Conservation (phyloP, 2,113 vertebrate species). For the Chinchilla lanigera region DNA sequence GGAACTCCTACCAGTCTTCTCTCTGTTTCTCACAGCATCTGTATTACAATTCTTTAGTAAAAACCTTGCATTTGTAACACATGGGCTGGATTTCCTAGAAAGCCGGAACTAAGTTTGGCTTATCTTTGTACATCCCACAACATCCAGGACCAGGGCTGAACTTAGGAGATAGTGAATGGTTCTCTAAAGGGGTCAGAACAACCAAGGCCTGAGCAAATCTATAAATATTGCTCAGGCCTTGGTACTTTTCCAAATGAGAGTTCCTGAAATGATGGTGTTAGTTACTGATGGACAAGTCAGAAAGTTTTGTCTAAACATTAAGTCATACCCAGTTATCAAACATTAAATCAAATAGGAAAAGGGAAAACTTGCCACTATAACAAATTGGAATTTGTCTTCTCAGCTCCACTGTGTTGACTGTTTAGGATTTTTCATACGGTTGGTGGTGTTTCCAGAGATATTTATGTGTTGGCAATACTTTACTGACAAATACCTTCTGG, state of each 20-base stretch:
- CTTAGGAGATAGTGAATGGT: background rate
- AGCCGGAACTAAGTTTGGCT: background rate
- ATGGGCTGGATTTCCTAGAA: background rate
- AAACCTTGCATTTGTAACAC: background rate
- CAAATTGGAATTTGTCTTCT: background rate
- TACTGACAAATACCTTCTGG: background rate
- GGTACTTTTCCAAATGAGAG: background rate
- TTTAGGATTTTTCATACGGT: background rate
- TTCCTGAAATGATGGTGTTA: background rate
- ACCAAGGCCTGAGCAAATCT: background rate
- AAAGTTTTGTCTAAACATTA: constrained; percentile 41
- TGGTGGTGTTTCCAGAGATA: background rate
- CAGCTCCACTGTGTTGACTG: background rate
- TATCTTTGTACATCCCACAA: background rate
- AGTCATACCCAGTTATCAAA: background rate
- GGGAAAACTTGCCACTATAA: background rate
- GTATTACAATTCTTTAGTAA: background rate
- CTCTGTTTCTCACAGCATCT: background rate
- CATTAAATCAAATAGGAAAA: background rate
- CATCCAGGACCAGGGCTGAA: background rate
- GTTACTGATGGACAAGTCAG: background rate
- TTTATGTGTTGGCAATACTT: background rate
- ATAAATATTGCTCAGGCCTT: background rate
- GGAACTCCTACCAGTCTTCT: background rate
- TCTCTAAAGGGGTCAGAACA: background rate